phyloP scores from a whole-genome alignment of 2,797 vertebrate genomes.

The Pangasius macronema region DNA sequence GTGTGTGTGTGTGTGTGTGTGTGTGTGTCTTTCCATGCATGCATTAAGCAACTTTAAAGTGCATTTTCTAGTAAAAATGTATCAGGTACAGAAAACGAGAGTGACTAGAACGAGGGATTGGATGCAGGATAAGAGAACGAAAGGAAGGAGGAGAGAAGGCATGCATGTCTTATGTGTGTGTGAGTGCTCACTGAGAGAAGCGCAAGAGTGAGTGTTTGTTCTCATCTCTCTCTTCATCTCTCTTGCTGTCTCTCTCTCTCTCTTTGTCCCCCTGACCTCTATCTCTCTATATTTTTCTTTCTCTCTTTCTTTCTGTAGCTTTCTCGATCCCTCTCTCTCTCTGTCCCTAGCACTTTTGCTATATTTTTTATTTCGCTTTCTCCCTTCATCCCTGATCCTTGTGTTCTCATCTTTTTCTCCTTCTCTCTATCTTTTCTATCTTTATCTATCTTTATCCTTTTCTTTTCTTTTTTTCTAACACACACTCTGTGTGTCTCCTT shows the following conservation, averaged over 20 bases:
- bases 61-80: constrained; percentile 64
- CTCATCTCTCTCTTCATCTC: constrained; percentile 32
- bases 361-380: not conserved
- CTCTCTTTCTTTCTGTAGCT: not conserved
- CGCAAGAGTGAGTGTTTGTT: constrained; percentile 72
- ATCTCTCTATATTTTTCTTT: constrained; percentile 9
- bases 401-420: constrained; percentile 21
- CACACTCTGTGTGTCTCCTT: not conserved
- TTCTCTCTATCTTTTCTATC: constrained; percentile 25
- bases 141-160: constrained; percentile 57
- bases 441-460: too few species aligned
- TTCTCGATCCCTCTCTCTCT: not conserved
- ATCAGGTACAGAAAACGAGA: constrained; percentile 54
- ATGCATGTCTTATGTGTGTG: constrained; percentile 65
- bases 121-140: constrained; percentile 44
- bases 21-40: constrained; percentile 69
- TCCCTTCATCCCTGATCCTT: constrained; percentile 7
- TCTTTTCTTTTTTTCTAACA: not conserved
- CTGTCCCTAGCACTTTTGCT: not conserved
- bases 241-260: constrained; percentile 5
- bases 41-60: constrained; percentile 57
- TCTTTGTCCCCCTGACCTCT: not conserved
- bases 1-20: constrained; percentile 67
- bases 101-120: constrained; percentile 47
- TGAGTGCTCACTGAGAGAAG: constrained; percentile 67